phyloP scores from a whole-genome alignment of 2,113 vertebrate species.

The Castor canadensis region DNA sequence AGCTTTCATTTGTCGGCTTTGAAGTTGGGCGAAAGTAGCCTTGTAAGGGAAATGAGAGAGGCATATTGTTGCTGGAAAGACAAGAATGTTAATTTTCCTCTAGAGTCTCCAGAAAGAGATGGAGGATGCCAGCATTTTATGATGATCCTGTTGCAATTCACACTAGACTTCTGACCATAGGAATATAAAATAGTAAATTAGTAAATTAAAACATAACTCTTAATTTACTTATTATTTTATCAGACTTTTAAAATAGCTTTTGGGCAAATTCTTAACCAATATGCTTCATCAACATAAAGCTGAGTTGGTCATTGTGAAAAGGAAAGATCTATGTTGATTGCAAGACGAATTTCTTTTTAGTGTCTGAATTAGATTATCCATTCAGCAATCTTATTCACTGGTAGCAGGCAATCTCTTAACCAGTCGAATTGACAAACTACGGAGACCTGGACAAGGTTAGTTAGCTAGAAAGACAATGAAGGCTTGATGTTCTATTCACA shows the following conservation, averaged over 20 bases:
- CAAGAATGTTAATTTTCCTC: no score
- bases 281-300: background rate
- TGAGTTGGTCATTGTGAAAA: background rate
- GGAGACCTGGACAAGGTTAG: background rate
- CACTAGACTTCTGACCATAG: no score
- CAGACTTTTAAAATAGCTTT: conserved; percentile 3
- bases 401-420: background rate
- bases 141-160: no score
- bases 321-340: background rate
- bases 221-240: background rate
- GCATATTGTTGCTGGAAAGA: no score
- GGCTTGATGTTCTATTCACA: conserved; percentile 47
- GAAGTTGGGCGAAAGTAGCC: no score
- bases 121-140: no score
- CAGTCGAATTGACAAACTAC: background rate
- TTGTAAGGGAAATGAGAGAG: no score
- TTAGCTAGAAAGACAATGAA: conserved; percentile 35
- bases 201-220: background rate
- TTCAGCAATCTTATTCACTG: background rate
- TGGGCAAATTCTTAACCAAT: conserved; percentile 27
- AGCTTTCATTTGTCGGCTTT: no score
- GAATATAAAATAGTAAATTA: no score
- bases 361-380: conserved; percentile 32
- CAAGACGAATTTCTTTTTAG: background rate
- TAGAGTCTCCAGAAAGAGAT: no score